Evolutionary conservation across 2,797 vertebrate species (phyloP), one percentile per base, ranked within the genome.

Genomic region (Sus cebifrons): DNA sequence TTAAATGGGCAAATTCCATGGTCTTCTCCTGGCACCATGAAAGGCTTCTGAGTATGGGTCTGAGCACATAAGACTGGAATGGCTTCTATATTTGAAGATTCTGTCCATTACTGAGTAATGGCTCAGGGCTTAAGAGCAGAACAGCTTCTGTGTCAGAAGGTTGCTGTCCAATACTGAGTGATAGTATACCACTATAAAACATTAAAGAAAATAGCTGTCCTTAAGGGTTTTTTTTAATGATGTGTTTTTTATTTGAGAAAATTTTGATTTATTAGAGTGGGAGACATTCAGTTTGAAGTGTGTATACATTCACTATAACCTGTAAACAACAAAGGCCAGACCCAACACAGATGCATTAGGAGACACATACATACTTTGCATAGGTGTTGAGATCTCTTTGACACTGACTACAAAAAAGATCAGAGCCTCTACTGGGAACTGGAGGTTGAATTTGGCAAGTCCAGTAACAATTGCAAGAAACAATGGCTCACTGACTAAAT

Each of bases 401-500:
- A 52, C 36, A 58, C 8, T 81, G 12, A 67, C 44, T 75, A 6
- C 44, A 84, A 90, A 54, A 56, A 78, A 73, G 18, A 91, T 16
- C 5, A 56, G 18, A 49, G 36, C 20, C 40, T 79, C 27, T 73
- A 0, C 70, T 65, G 90, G 67, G 56, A 92, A 90, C 58, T 92
- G 71, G n/a, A 94, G 87, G 32, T 7, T 73, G 60, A 40, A 84
- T 93, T 20, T 71, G 27, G n/a, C 10, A 95, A 91, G 15, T 49
- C 77, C 52, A 75, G 27, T 36, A 8, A 96, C 23, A 64, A 82
- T 93, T 75, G 25, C 25, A 68, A 84, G 56, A 87, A 71, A 92
- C 54, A 94, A 71, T 23, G 21, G 15, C 15, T 18, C 29, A n/a
- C 4, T 73, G 36, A 23, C 10, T 65, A 81, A 79, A 75, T 94